A percentile compares a stretch with the other conserved stretches of the same genome.
Conservation (phyloP, 2,888 invertebrate genomes). For the Dryobotodes eremita region DNA sequence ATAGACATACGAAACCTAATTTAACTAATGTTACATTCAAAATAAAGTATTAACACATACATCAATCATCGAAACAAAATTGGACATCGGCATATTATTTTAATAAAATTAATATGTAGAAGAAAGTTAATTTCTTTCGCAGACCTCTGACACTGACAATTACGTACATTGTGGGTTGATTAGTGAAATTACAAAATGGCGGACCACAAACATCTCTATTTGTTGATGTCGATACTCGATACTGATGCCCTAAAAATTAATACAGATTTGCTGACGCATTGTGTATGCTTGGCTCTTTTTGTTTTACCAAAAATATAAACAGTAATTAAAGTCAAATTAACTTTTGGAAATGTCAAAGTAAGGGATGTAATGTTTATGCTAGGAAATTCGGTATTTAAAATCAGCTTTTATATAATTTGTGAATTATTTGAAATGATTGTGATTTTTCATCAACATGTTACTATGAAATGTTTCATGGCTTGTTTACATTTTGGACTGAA, state of each 20-base stretch:
- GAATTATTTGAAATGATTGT: not conserved
- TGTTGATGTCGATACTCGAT: constrained; percentile 32
- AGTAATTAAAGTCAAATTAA: not conserved
- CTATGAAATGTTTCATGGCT: not conserved
- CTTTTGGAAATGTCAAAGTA: no score
- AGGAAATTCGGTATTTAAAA: not conserved
- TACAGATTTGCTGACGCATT: constrained; percentile 64
- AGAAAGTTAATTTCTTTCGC: constrained; percentile 68
- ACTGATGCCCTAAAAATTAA: constrained; percentile 50
- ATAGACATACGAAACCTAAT: constrained; percentile 33
- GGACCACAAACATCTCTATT: constrained; percentile 72
- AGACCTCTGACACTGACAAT: constrained; percentile 82
- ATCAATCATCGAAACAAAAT: constrained; percentile 70
- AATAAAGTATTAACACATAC: constrained; percentile 43
- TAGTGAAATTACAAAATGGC: constrained; percentile 71
- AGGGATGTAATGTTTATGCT: not conserved
- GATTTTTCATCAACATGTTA: not conserved
- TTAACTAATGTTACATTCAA: constrained; percentile 27
- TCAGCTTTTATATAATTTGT: not conserved
- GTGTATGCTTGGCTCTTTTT: not conserved
- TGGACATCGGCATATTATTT: constrained; percentile 65
- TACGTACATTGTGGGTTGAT: constrained; percentile 78
- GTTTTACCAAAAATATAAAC: constrained; percentile 8
- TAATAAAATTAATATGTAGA: constrained; percentile 67
- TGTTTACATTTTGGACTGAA: not conserved